Evolutionary conservation across 2,888 invertebrate species (phyloP).

Genomic region (Chaetogeoica ovagalla): DNA sequence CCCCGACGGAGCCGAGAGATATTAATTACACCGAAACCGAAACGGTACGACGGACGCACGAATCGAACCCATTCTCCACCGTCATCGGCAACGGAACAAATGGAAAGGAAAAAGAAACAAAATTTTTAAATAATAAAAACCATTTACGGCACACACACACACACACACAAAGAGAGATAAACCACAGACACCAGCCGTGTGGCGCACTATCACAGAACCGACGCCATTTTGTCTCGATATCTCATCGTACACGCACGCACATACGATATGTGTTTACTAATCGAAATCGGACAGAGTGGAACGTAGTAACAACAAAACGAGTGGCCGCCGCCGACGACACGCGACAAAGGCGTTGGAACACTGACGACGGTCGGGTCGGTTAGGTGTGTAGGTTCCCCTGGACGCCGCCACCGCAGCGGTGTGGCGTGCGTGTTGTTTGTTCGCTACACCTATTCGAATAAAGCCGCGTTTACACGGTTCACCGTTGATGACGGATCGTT

Average conservation of each 20-base stretch:
- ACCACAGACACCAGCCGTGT: background rate
- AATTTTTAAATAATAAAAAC: background rate
- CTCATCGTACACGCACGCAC: background rate
- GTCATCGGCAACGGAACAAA: background rate
- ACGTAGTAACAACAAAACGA: slow-evolving; percentile 7
- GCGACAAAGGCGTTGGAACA: background rate
- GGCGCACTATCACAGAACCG: slow-evolving; percentile 32
- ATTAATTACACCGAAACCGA: slow-evolving; percentile 11
- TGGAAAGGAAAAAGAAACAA: background rate
- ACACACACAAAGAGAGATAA: too few relatives aligned
- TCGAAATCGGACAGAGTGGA: background rate
- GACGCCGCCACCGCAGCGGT: background rate
- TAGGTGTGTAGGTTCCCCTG: background rate
- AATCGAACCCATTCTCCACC: slow-evolving; percentile 23
- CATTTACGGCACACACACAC: too few relatives aligned
- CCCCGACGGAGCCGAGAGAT: background rate
- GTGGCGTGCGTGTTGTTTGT: background rate
- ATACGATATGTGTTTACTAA: slow-evolving; percentile 22
- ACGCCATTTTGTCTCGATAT: slow-evolving; percentile 52
- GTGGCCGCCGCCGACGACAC: background rate
- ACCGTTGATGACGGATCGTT: too few relatives aligned
- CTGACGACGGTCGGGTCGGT: background rate
- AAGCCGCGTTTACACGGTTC: too few relatives aligned
- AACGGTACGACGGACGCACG: background rate
- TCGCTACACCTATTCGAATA: too few relatives aligned